phyloP scores from a whole-genome alignment of 2,888 invertebrate genomes.

The Coenonympha arcania region DNA sequence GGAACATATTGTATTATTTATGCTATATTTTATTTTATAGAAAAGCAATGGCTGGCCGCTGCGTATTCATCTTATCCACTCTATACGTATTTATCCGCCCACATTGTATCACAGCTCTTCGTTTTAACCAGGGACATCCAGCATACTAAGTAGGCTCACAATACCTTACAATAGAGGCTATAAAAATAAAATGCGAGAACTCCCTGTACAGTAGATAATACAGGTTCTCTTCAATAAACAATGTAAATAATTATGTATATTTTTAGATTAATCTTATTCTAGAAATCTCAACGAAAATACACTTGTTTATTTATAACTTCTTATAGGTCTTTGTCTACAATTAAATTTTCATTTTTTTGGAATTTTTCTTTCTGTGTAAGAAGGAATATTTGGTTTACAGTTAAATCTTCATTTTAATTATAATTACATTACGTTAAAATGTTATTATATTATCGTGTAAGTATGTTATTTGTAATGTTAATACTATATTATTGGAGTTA shows the following conservation, averaged over 20 bases:
- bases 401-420: no score
- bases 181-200: constrained; percentile 35
- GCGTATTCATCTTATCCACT: constrained; percentile 13
- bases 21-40: background rate
- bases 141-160: constrained; percentile 55
- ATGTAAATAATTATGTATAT: background rate
- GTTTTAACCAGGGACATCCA: constrained; percentile 37
- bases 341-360: no score
- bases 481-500: no score
- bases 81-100: constrained; percentile 43
- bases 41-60: background rate
- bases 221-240: background rate
- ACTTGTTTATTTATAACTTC: background rate
- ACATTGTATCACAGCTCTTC: constrained; percentile 44
- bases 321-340: background rate
- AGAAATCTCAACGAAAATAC: no score
- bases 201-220: background rate
- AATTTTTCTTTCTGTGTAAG: no score
- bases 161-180: constrained; percentile 45
- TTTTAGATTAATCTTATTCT: background rate
- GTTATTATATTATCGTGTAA: no score
- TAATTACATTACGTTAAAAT: no score
- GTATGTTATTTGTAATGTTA: no score
- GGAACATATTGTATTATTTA: background rate
- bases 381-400: no score